phyloP scores from a whole-genome alignment of 2,113 vertebrate genomes.

The Menidia beryllina region DNA sequence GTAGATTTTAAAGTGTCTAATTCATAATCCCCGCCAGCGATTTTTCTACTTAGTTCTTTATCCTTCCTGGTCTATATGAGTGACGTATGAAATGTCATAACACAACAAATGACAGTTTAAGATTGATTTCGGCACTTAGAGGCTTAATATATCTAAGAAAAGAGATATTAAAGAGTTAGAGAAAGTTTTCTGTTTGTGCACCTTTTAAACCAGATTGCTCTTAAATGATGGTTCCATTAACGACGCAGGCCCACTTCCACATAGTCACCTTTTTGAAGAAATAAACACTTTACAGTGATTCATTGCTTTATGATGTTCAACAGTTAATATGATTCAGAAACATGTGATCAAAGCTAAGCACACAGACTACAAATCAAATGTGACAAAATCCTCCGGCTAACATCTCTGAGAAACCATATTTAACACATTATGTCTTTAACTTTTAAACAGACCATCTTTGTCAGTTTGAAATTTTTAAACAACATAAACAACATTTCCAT shows the following conservation, averaged over 20 bases:
- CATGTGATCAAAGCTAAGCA: background rate
- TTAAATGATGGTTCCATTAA: background rate
- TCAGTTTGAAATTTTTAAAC: background rate
- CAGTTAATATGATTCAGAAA: background rate
- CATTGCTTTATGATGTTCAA: background rate
- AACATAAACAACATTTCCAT: background rate
- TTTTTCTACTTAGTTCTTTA: no score
- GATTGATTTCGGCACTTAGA: background rate
- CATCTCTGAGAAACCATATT: background rate
- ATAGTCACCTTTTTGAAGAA: background rate
- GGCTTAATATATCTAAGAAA: background rate
- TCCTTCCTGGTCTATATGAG: no score
- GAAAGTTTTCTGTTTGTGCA: background rate
- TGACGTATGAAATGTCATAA: background rate
- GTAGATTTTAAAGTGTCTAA: no score
- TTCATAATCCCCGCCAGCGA: no score
- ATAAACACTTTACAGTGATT: background rate
- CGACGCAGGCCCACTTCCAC: background rate
- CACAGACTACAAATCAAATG: slow-evolving; percentile 1
- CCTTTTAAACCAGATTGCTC: background rate
- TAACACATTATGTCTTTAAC: background rate
- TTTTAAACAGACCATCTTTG: background rate
- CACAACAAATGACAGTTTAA: background rate
- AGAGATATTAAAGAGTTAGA: background rate
- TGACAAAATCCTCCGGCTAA: background rate